Evolutionary conservation across 2,113 vertebrate species (phyloP).

Genomic region (Sturnira hondurensis): DNA sequence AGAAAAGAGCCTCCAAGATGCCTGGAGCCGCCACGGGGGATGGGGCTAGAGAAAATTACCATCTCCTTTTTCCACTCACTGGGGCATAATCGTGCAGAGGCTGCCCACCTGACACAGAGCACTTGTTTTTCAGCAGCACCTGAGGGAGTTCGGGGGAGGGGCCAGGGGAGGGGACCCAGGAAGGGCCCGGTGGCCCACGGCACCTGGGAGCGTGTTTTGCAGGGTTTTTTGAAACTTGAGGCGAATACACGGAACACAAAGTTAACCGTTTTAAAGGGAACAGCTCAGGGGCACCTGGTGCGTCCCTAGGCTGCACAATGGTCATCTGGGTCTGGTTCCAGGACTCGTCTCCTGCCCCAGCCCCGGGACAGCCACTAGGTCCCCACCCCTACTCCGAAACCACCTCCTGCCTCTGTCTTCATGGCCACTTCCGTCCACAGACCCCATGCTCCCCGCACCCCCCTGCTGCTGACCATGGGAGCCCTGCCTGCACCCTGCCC

Average conservation of each 20-base stretch:
- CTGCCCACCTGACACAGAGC: background rate
- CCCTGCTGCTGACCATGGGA: background rate
- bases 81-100: slow-evolving; percentile 18
- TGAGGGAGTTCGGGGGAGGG: background rate
- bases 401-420: background rate
- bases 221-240: background rate
- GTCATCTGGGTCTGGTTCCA: background rate
- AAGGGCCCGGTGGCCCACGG: background rate
- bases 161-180: background rate
- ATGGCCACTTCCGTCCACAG: rapidly evolving
- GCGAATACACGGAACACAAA: background rate
- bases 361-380: background rate
- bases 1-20: background rate
- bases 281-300: background rate
- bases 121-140: slow-evolving; percentile 25
- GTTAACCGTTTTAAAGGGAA: background rate
- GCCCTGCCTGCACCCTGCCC: background rate
- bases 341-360: background rate
- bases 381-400: background rate
- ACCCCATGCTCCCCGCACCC: background rate
- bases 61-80: background rate
- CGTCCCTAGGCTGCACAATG: rapidly evolving
- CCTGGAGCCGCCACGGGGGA: background rate
- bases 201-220: background rate
- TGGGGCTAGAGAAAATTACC: background rate